Percentiles rank a stretch among this genome's conserved stretches.
These are phyloP conservation scores for Hylaeus volcanicus DNA, from an alignment of 1,140 invertebrate species.

Conservation along the genomic window DNA sequence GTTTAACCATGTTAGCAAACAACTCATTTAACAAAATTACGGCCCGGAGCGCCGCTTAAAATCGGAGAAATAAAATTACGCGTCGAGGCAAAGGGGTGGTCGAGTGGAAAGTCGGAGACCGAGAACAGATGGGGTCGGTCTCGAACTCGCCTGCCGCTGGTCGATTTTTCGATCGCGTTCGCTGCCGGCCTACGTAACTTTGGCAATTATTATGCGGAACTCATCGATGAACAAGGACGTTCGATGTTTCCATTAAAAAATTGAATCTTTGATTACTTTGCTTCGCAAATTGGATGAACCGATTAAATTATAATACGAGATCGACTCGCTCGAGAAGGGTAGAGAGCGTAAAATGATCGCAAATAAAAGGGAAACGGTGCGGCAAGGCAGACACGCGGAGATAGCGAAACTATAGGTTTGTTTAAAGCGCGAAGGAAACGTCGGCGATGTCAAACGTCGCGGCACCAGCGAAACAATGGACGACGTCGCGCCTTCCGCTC, in stretches of 20 bases:
- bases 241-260: too few species aligned
- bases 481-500: slow-evolving; percentile 73
- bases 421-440: slow-evolving; percentile 77
- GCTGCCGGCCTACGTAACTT: background rate
- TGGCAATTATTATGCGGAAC: too few species aligned
- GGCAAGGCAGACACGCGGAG: background rate
- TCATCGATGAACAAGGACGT: too few species aligned
- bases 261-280: too few species aligned
- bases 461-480: slow-evolving; percentile 72
- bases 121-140: slow-evolving; percentile 7
- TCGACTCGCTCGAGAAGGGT: background rate
- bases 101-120: slow-evolving; percentile 32
- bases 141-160: too few species aligned
- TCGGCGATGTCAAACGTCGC: slow-evolving; percentile 75
- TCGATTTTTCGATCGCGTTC: background rate
- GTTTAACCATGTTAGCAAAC: slow-evolving; percentile 80
- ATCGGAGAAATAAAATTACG: slow-evolving; percentile 79
- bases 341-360: background rate
- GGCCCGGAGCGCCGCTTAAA: slow-evolving; percentile 76
- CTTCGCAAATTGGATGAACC: too few species aligned
- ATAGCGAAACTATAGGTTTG: slow-evolving; percentile 42
- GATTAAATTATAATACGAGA: background rate
- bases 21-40: slow-evolving; percentile 81
- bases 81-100: slow-evolving; percentile 51
- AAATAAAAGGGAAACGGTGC: slow-evolving; percentile 5